Base-by-base conservation (phyloP, 35 echinoderm and acorn worm genomes). In the Holothuria glaberrima region DNA sequence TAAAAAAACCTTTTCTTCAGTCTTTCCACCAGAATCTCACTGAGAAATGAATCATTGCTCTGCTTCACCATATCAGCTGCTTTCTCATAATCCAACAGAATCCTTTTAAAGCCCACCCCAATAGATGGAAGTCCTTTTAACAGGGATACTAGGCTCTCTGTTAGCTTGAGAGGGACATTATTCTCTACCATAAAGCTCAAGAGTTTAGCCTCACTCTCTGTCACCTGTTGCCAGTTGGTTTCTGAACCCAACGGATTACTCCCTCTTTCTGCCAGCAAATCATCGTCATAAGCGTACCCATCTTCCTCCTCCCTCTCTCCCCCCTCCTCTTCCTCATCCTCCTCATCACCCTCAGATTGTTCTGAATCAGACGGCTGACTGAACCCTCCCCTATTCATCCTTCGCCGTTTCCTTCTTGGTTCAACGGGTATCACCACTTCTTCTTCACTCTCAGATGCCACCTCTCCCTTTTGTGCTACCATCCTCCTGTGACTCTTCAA, bases 151-250 rank as follows among this genome's bases (percentile, higher is more conserved):
- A 84, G 30, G 13, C 30, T 31, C 16, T 84, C 80, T 61, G 80
- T 84, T 22, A 61, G 19, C 4, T 31, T 54, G 10, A 84, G 32
- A 4, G 80, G 80, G 0, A 84, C 56, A 29, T 33, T 48, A 38
- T 84, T 84, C 56, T 84, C 80, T 19, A 84, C 80, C 22, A 84
- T 59, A 46, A 84, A 84, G 32, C 54, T 84, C 33, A 33, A 25
- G 1, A 84, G 26, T 33, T 59, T 18, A 84, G 80, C 56, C 20
- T 84, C 34, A 0, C 18, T 38, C 21, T 84, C 80, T 30, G 21
- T 63, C 2, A 30, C 59, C 7, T 84, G 80, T 22, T 84, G 48
- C 27, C 22, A 13, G 57, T 62, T 62, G 2, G 1, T 10, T 20
- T 84, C 56, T 58, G n/a, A 54, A 17, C 3, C 16, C 10, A 54